Percentiles rank a stretch among this genome's conserved stretches.
Conservation (phyloP, 2,888 invertebrate genomes). For the Pemphredon lugubris region DNA sequence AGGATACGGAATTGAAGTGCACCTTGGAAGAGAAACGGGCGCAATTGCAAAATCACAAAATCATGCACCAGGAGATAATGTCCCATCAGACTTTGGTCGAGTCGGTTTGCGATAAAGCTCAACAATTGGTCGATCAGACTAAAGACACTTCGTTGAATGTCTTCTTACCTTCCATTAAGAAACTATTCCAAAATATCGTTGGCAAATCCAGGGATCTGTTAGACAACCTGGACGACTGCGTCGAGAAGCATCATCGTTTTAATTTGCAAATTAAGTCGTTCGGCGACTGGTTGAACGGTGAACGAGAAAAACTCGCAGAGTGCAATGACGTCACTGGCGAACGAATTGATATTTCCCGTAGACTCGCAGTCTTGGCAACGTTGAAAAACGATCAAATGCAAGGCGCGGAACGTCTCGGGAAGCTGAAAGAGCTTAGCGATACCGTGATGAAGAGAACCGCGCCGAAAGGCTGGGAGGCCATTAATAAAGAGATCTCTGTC, state of each 20-base stretch:
- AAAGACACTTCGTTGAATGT: conserved; percentile 93
- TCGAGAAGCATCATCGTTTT: conserved; percentile 91
- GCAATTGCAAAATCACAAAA: conserved; percentile 94
- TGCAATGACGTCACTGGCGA: conserved; percentile 93
- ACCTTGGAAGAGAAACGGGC: conserved; percentile 96
- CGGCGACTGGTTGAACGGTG: conserved; percentile 91
- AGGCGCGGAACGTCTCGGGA: conserved; percentile 86
- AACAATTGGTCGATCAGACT: conserved; percentile 93
- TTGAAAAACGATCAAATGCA: conserved; percentile 86
- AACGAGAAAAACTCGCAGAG: conserved; percentile 90
- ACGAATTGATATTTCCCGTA: conserved; percentile 89
- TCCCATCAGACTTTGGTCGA: conserved; percentile 95
- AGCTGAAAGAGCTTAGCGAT: conserved; percentile 86
- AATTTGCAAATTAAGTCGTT: conserved; percentile 89
- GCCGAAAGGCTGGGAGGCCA: conserved; percentile 87
- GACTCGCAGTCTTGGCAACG: conserved; percentile 85
- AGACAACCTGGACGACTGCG: conserved; percentile 92
- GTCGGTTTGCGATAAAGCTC: conserved; percentile 95
- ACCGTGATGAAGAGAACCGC: conserved; percentile 90
- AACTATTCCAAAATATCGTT: conserved; percentile 93
- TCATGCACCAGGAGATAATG: conserved; percentile 96
- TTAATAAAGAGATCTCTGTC: conserved; percentile 88
- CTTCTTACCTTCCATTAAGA: conserved; percentile 93
- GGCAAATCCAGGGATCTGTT: conserved; percentile 93
- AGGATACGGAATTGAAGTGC: conserved; percentile 93